Evolutionary conservation across 1,140 invertebrate genomes (phyloP).

Genomic region (Bombus polaris): DNA sequence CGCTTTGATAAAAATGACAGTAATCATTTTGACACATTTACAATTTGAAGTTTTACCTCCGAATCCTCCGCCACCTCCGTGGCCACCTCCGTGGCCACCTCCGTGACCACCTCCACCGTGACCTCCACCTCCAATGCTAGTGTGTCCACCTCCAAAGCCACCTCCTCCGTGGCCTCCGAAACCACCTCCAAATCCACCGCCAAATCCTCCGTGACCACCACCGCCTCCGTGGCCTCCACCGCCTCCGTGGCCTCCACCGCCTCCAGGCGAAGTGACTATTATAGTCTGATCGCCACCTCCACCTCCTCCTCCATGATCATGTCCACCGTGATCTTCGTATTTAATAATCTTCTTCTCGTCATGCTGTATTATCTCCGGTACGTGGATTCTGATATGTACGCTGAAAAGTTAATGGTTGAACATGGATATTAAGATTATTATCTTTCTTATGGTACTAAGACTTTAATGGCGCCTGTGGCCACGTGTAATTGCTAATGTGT

Average conservation of each 20-base stretch:
- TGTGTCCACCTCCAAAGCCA: conserved; percentile 44
- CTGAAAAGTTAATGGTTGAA: conserved; percentile 65
- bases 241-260: conserved; percentile 59
- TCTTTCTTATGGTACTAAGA: background rate
- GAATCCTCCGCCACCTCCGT: conserved; percentile 37
- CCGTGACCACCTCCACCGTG: conserved; percentile 40
- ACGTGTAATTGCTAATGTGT: background rate
- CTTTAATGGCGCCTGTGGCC: background rate
- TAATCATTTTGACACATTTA: too few relatives aligned
- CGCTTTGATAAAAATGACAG: background rate
- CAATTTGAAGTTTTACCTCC: conserved; percentile 24
- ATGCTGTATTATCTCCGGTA: conserved; percentile 75
- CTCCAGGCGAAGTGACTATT: background rate
- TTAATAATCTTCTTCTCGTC: conserved; percentile 72
- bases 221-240: conserved; percentile 59
- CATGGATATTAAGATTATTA: too few relatives aligned
- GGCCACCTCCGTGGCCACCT: conserved; percentile 29
- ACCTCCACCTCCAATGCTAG: conserved; percentile 9
- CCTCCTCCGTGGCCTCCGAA: conserved; percentile 28
- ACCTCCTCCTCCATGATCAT: conserved; percentile 65
- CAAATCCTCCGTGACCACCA: conserved; percentile 43
- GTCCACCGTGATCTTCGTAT: conserved; percentile 72
- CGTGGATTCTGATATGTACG: conserved; percentile 81
- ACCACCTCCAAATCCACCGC: conserved; percentile 34
- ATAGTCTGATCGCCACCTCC: conserved; percentile 28